phyloP scores from a whole-genome alignment of 2,888 invertebrate species.

The Anthrax anthrax region DNA sequence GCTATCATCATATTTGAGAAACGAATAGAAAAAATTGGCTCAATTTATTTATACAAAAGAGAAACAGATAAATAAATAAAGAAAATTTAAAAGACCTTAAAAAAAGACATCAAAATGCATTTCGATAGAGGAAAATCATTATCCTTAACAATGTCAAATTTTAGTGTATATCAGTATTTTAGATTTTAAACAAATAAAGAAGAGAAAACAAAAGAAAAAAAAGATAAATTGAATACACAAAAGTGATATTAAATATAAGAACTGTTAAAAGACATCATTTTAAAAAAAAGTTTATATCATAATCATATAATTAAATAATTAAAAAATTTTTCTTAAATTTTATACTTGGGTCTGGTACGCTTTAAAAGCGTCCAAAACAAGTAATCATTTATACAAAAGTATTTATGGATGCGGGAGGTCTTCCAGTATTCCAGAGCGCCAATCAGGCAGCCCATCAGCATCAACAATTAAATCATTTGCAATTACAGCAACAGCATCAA shows the following conservation, averaged over 20 bases:
- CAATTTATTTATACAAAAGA: background rate
- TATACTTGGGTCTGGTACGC: slow-evolving; percentile 14
- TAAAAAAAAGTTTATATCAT: background rate
- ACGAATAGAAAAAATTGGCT: background rate
- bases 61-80: too few species aligned
- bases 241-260: too few species aligned
- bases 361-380: slow-evolving; percentile 15
- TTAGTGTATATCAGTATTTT: background rate
- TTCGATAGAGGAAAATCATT: slow-evolving; percentile 10
- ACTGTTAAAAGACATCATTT: background rate
- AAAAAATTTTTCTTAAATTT: background rate
- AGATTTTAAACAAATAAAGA: background rate
- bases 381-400: slow-evolving; percentile 23
- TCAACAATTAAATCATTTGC: slow-evolving; percentile 11
- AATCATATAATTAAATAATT: too few species aligned
- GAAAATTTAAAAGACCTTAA: too few species aligned
- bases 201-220: background rate
- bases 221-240: too few species aligned
- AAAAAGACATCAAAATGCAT: slow-evolving; percentile 7
- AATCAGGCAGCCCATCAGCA: slow-evolving; percentile 32
- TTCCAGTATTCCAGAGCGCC: slow-evolving; percentile 37
- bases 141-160: background rate
- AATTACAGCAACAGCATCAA: slow-evolving; percentile 19
- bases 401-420: slow-evolving; percentile 37
- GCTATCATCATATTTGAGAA: too few species aligned